These are phyloP conservation scores for Drosophila neotestacea DNA, from an alignment of 2,888 invertebrate genomes.

Conservation along the genomic window DNA sequence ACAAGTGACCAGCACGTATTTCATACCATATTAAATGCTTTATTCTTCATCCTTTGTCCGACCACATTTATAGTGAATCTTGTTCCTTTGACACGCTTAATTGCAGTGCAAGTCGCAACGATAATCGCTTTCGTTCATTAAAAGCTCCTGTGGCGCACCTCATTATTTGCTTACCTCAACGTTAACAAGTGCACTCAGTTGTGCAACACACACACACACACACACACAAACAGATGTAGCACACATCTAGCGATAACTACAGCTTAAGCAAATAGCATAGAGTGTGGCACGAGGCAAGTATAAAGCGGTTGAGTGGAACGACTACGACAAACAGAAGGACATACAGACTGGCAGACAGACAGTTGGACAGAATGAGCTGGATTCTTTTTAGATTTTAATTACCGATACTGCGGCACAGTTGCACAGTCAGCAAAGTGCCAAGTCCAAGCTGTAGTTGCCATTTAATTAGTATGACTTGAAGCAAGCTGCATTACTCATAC, in stretches of 20 bases:
- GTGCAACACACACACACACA: slow-evolving; percentile 20
- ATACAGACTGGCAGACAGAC: neutral
- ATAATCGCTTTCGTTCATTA: slow-evolving; percentile 79
- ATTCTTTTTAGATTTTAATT: slow-evolving; percentile 81
- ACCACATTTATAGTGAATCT: slow-evolving; percentile 20
- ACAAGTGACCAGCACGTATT: neutral
- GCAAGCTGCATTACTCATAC: slow-evolving; percentile 69
- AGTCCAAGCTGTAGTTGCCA: slow-evolving; percentile 55
- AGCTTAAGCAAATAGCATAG: slow-evolving; percentile 74
- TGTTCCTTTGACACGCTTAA: slow-evolving; percentile 69
- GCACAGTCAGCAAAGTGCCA: slow-evolving; percentile 46
- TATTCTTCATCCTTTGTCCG: slow-evolving; percentile 14
- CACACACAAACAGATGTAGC: slow-evolving; percentile 12
- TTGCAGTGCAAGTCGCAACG: slow-evolving; percentile 71
- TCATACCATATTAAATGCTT: neutral
- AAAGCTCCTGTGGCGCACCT: slow-evolving; percentile 69
- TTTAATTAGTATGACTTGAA: slow-evolving; percentile 76
- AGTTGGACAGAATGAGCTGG: slow-evolving; percentile 55
- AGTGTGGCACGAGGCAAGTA: slow-evolving; percentile 23
- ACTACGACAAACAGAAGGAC: slow-evolving; percentile 5
- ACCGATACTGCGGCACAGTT: slow-evolving; percentile 68
- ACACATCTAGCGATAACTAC: slow-evolving; percentile 50
- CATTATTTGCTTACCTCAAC: slow-evolving; percentile 74
- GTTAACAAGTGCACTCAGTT: slow-evolving; percentile 68
- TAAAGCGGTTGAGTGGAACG: slow-evolving; percentile 25